A percentile compares a stretch with the other conserved stretches of the same genome.
Evolutionary conservation across 2,113 vertebrate genomes (phyloP).

Genomic region (Menidia beryllina): DNA sequence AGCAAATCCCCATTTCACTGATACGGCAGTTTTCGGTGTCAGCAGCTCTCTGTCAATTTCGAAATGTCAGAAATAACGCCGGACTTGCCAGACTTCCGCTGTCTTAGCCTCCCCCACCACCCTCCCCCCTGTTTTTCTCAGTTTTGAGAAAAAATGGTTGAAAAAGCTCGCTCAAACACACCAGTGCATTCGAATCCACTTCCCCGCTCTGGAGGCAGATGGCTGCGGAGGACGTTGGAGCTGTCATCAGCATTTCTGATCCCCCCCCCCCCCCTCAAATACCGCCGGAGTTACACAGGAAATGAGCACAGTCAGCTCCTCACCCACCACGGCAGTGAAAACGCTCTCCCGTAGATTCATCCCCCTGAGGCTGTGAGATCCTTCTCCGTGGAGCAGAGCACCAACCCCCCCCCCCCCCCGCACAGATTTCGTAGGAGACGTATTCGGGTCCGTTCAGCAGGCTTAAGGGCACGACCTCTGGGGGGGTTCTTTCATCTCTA

Average conservation of each 20-base stretch:
- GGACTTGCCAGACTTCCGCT: conserved; percentile 55
- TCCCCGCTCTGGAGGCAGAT: conserved; percentile 4
- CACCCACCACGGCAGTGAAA: no score
- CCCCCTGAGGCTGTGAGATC: conserved; percentile 17
- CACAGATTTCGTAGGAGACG: conserved; percentile 24
- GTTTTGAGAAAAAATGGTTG: not conserved
- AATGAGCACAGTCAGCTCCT: conserved; percentile 42
- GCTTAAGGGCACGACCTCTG: not conserved
- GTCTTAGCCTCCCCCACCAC: conserved; percentile 24
- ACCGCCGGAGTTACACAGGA: conserved; percentile 44
- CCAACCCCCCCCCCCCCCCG: conserved; percentile 25
- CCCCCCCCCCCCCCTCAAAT: conserved; percentile 7
- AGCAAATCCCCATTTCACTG: conserved; percentile 1
- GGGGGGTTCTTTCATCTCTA: conserved; percentile 25
- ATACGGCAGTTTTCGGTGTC: conserved; percentile 23
- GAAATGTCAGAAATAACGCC: conserved; percentile 29
- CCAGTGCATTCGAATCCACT: not conserved
- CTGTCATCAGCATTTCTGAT: conserved; percentile 36
- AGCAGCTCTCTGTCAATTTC: conserved; percentile 30
- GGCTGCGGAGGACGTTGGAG: conserved; percentile 30
- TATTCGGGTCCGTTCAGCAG: no score
- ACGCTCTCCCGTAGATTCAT: conserved; percentile 5
- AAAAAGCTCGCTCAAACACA: not conserved
- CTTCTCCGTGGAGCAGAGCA: not conserved
- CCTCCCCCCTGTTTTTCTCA: conserved; percentile 18